phyloP scores from a whole-genome alignment of 2,113 vertebrate species.

The Neodon shergylaensis region DNA sequence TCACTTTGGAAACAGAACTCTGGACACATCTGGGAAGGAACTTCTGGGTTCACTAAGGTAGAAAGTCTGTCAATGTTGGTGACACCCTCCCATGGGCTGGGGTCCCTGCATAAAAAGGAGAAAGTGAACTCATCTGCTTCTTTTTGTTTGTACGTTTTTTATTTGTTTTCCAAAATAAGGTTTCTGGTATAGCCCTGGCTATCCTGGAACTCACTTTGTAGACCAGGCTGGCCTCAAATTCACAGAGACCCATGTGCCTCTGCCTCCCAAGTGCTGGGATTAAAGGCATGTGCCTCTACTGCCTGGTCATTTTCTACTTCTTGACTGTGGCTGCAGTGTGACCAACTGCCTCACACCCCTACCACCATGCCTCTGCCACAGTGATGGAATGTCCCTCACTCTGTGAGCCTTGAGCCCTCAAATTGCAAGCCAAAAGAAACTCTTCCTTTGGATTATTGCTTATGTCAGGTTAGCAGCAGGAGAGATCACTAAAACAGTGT shows the following conservation, averaged over 20 bases:
- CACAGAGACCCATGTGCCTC: not conserved
- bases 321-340: no score
- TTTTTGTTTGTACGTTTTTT: not conserved
- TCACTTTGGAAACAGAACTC: not conserved
- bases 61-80: no score
- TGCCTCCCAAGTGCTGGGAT: not conserved
- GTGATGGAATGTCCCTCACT: not conserved
- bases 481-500: not conserved
- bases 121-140: no score
- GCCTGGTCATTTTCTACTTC: not conserved
- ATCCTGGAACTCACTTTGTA: not conserved
- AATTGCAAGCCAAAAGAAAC: not conserved
- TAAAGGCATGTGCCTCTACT: not conserved
- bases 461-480: not conserved
- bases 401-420: not conserved
- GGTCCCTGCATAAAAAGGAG: not conserved
- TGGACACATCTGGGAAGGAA: no score
- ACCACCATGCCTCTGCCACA: not conserved
- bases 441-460: not conserved
- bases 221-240: not conserved
- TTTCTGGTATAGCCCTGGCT: not conserved
- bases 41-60: not conserved
- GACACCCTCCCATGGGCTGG: not conserved
- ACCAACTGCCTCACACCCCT: not conserved
- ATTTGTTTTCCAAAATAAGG: not conserved